Evolutionary conservation across 2,113 vertebrate genomes (phyloP).

Genomic region (Pteronura brasiliensis): DNA sequence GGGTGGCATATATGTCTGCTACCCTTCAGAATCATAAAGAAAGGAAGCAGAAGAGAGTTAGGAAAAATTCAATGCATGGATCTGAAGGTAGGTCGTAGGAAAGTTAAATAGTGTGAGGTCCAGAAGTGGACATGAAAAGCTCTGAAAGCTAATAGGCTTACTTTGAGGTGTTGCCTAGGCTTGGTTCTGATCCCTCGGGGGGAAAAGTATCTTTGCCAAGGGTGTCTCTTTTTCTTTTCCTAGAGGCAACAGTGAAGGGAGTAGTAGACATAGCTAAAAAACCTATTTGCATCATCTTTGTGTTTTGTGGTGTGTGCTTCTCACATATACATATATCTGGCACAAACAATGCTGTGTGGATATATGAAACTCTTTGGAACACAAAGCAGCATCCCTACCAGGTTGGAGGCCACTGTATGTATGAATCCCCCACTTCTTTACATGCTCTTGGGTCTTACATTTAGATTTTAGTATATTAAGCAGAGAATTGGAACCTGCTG

Average conservation of each 20-base stretch:
- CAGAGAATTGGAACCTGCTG: neutral
- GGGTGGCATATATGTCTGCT: neutral
- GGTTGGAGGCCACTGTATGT: neutral
- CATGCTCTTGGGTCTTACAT: neutral
- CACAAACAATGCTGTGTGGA: neutral
- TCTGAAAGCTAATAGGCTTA: neutral
- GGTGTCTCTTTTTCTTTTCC: neutral
- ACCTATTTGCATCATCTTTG: neutral
- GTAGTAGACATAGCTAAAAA: neutral
- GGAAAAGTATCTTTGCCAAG: neutral
- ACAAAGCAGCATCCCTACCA: neutral
- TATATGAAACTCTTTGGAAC: neutral
- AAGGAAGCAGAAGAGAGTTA: neutral
- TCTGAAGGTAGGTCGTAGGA: neutral
- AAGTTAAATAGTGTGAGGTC: neutral
- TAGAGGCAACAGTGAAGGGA: neutral
- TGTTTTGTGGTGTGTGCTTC: neutral
- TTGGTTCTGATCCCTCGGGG: neutral
- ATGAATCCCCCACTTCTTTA: neutral
- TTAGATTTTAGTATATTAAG: neutral
- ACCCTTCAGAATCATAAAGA: neutral
- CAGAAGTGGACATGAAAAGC: neutral
- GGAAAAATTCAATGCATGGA: neutral
- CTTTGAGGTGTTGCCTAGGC: neutral
- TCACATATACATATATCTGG: neutral